A percentile compares a stretch with the other conserved stretches of the same genome.
Evolutionary conservation across 37 sponge, comb jelly and placozoan genomes (phyloP).

Genomic region (Theonella swinhoei): DNA sequence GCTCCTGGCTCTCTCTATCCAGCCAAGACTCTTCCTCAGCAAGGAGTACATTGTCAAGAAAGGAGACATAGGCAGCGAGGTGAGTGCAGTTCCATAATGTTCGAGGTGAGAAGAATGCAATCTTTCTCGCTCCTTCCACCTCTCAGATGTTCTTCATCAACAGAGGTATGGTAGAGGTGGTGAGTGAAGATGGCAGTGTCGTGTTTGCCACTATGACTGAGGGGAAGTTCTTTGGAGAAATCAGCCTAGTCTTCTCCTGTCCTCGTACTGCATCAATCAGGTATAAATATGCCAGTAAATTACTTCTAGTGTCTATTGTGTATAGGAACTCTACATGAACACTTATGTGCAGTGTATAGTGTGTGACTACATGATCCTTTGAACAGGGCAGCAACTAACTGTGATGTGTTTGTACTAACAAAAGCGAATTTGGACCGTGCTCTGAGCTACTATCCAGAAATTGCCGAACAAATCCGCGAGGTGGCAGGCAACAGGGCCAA

Average conservation of each 20-base stretch:
- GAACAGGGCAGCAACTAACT: constrained; percentile 72
- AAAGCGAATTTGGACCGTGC: constrained; percentile 72
- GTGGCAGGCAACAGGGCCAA: constrained; percentile 64
- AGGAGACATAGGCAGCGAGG: constrained; percentile 83
- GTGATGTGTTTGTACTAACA: constrained; percentile 77
- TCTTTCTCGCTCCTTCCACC: no score
- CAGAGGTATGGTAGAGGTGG: constrained; percentile 75
- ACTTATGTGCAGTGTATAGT: constrained; percentile 9
- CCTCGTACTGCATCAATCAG: constrained; percentile 75
- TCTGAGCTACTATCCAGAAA: constrained; percentile 68
- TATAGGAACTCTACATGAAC: not conserved
- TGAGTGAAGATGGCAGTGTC: constrained; percentile 71
- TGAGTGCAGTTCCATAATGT: constrained; percentile 5
- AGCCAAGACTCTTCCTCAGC: constrained; percentile 72
- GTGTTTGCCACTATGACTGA: constrained; percentile 67
- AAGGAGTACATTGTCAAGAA: constrained; percentile 74
- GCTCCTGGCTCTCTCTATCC: constrained; percentile 74
- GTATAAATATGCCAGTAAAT: constrained; percentile 8
- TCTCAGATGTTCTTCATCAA: constrained; percentile 82
- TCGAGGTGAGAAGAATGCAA: no score
- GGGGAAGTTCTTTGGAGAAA: constrained; percentile 88
- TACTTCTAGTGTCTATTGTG: not conserved
- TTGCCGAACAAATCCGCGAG: constrained; percentile 69
- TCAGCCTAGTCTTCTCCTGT: constrained; percentile 59
- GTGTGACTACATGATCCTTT: no score